Evolutionary conservation across 2,888 invertebrate species (phyloP).

Genomic region (Hofmannophila pseudospretella): DNA sequence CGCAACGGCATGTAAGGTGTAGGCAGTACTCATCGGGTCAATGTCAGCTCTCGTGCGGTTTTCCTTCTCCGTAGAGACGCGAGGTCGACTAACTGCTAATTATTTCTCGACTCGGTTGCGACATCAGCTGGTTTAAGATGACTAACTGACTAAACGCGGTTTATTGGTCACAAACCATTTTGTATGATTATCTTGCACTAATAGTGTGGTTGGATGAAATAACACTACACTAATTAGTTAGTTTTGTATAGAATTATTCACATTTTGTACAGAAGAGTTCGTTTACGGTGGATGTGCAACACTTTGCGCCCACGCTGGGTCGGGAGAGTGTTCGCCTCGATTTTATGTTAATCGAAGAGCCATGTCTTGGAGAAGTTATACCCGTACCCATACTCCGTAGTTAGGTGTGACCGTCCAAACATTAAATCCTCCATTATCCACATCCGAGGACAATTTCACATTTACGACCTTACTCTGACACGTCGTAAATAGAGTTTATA

Average conservation of each 20-base stretch:
- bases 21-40: conserved; percentile 40
- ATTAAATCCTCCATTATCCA: conserved; percentile 60
- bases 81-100: conserved; percentile 67
- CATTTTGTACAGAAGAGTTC: conserved; percentile 13
- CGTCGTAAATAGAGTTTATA: conserved; percentile 62
- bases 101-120: conserved; percentile 63
- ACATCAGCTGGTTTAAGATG: conserved; percentile 47
- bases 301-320: conserved; percentile 63
- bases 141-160: conserved; percentile 49
- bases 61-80: conserved; percentile 44
- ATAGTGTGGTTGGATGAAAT: conserved; percentile 12
- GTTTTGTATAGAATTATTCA: conserved; percentile 18
- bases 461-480: conserved; percentile 67
- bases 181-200: conserved; percentile 27
- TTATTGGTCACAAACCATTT: conserved; percentile 46
- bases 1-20: conserved; percentile 14
- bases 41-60: conserved; percentile 57
- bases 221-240: conserved; percentile 17
- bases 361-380: conserved; percentile 57
- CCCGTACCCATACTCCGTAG: conserved; percentile 32
- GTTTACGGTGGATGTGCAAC: conserved; percentile 28
- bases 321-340: conserved; percentile 42
- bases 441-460: conserved; percentile 60
- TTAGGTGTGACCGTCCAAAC: conserved; percentile 47
- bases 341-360: conserved; percentile 78